These are phyloP conservation scores for Listronotus bonariensis DNA, from an alignment of 1,140 invertebrate species.

Conservation along the genomic window DNA sequence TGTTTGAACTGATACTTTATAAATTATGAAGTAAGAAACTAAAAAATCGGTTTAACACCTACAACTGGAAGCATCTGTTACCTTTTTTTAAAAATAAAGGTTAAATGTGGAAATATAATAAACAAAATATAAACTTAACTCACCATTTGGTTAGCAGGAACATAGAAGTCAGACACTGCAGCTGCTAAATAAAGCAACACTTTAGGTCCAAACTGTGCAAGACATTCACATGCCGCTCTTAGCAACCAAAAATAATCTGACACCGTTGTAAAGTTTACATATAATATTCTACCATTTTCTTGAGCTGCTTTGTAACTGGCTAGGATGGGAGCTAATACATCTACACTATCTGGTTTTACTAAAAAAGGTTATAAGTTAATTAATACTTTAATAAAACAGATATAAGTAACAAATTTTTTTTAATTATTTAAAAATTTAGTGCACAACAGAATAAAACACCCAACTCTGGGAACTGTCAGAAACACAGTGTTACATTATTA, in stretches of 20 bases:
- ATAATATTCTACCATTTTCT: slow-evolving; percentile 69
- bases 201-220: slow-evolving; percentile 68
- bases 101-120: too few relatives aligned
- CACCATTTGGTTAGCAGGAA: slow-evolving; percentile 91
- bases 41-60: too few relatives aligned
- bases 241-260: slow-evolving; percentile 94
- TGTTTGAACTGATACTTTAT: too few relatives aligned
- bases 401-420: neutral
- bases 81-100: too few relatives aligned
- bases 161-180: slow-evolving; percentile 98
- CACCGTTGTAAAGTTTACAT: slow-evolving; percentile 81
- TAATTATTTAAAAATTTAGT: too few relatives aligned
- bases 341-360: slow-evolving; percentile 74
- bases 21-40: too few relatives aligned
- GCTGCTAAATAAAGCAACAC: slow-evolving; percentile 93
- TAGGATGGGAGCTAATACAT: slow-evolving; percentile 69
- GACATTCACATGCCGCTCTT: slow-evolving; percentile 74
- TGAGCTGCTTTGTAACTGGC: slow-evolving; percentile 73
- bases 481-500: too few relatives aligned
- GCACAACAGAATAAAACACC: too few relatives aligned
- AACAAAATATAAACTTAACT: slow-evolving; percentile 47
- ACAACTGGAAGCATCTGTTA: too few relatives aligned
- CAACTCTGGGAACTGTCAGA: too few relatives aligned
- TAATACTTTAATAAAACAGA: neutral
- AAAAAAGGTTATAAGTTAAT: slow-evolving; percentile 39